Base-by-base conservation (phyloP, 2,888 invertebrate genomes). In the Lochmaea capreae region DNA sequence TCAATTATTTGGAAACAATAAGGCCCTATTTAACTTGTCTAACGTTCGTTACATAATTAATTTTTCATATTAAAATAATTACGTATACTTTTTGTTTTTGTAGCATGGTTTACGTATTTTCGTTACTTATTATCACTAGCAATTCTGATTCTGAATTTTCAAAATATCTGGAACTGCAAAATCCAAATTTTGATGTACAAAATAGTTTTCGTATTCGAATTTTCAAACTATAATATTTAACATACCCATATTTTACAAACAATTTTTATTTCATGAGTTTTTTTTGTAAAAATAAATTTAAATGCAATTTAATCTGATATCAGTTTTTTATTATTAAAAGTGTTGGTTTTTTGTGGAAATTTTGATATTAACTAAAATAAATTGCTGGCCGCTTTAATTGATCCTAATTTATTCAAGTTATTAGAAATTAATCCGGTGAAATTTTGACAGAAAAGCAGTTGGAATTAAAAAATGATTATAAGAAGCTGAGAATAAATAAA, bases 81-180 rank as follows among this genome's bases (percentile, higher is more conserved):
- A 85, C 86, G 86, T 86, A 86, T 86, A 86, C 86, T 84, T 84
- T 78, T 81, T 33, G 8, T 33, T 84, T 82, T 86, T 86, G 86
- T 86, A 85, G 85, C 85, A 84, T 83, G 67, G 79, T 83, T 82
- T 86, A 87, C 87, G 87, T 87, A 87, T 86, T 83, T 86, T 84
- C 82, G 83, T 86, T 84, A 81, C 80, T n/a, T 81, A 79, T 81
- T 84, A 85, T 84, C 84, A 85, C 85, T 84, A 83, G 82, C 83
- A 84, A 82, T 81, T 81, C 76, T 75, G 73, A 74, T 74, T 61
- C 3, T 12, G 46, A 61, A 54, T 68, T 73, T 76, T 77, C 67
- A 76, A 70, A 71, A 63, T 54, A 71, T 77, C 78, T 71, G 78
- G 79, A 81, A 81, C 79, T 82, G 82, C 82, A 73, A 73, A 75